Evolutionary conservation across 2,113 vertebrate genomes (phyloP).

Genomic region (Pongo pygmaeus): DNA sequence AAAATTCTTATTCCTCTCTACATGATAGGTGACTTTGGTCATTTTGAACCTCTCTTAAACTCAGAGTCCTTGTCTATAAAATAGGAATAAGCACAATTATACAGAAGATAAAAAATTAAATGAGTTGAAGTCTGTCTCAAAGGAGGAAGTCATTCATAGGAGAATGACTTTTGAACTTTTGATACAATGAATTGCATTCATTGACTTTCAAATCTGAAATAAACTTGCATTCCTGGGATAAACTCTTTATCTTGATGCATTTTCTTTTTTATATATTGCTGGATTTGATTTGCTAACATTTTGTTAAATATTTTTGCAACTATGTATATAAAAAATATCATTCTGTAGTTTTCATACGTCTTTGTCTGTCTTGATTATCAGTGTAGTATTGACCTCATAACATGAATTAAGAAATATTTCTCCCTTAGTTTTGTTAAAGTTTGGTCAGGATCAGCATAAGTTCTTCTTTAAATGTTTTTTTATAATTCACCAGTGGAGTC

Average conservation of each 20-base stretch:
- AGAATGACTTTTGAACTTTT: neutral
- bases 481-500: neutral
- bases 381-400: neutral
- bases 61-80: neutral
- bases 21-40: neutral
- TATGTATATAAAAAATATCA: neutral
- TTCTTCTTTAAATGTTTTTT: neutral
- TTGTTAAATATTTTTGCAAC: neutral
- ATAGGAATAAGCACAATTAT: neutral
- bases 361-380: neutral
- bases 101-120: neutral
- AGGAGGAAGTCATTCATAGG: neutral
- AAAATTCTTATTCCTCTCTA: neutral
- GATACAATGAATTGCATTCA: neutral
- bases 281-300: neutral
- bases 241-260: neutral
- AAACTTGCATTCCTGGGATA: neutral
- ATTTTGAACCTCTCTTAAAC: neutral
- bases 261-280: neutral
- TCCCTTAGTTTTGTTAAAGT: neutral
- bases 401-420: neutral
- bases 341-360: neutral
- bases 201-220: constrained; percentile 9
- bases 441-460: neutral
- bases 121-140: neutral